These are phyloP conservation scores for Ctenoplectra terminalis DNA, from an alignment of 1,140 invertebrate genomes.

Conservation along the genomic window DNA sequence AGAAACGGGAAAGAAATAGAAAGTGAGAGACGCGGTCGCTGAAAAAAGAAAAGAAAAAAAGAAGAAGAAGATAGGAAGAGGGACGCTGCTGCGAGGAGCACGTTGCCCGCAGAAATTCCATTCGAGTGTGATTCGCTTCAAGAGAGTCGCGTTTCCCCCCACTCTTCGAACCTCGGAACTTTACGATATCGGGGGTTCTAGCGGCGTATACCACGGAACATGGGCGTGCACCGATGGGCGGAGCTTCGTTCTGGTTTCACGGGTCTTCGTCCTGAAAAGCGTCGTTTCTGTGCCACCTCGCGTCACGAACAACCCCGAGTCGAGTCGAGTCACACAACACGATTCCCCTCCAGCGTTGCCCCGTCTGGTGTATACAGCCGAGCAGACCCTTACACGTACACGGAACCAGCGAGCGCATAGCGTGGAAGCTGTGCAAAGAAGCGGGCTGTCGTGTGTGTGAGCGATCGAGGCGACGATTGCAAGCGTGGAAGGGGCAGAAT, in stretches of 20 bases:
- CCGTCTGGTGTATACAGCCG: neutral
- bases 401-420: no score
- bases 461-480: slow-evolving; percentile 24
- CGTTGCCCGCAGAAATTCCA: slow-evolving; percentile 63
- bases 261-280: slow-evolving; percentile 13
- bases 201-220: neutral
- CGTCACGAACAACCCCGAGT: slow-evolving; percentile 24
- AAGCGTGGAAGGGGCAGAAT: slow-evolving; percentile 59
- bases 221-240: slow-evolving; percentile 55
- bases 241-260: slow-evolving; percentile 40
- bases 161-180: neutral
- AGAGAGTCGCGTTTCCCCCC: neutral
- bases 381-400: neutral
- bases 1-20: neutral
- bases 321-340: slow-evolving; percentile 25
- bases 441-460: neutral
- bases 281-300: slow-evolving; percentile 19
- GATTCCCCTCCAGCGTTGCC: neutral
- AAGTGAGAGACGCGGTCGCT: neutral
- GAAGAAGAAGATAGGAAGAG: slow-evolving; percentile 18
- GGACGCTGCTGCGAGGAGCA: neutral
- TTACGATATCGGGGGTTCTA: neutral
- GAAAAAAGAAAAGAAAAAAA: neutral
- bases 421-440: neutral
- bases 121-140: slow-evolving; percentile 54